A percentile compares a stretch with the other conserved stretches of the same genome.
phyloP scores from a whole-genome alignment of 2,888 invertebrate genomes.

The Trissolcus brochymenae region DNA sequence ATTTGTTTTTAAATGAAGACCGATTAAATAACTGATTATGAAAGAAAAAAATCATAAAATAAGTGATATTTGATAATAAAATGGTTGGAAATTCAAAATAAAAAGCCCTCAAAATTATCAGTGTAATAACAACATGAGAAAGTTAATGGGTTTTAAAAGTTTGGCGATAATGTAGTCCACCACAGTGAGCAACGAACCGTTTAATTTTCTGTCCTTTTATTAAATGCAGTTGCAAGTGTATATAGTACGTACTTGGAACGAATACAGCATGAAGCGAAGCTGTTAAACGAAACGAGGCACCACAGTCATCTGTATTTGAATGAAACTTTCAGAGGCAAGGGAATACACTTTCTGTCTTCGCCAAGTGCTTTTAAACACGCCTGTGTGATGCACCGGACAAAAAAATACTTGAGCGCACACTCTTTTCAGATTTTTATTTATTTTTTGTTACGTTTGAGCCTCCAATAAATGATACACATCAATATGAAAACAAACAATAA shows the following conservation, averaged over 20 bases:
- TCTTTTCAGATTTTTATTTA: constrained; percentile 4
- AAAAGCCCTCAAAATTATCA: not conserved
- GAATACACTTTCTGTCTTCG: constrained; percentile 36
- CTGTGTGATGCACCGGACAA: constrained; percentile 2
- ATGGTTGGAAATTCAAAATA: no score
- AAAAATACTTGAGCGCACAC: not conserved
- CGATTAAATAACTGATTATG: no score
- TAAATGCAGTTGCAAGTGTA: constrained; percentile 29
- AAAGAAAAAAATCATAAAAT: no score
- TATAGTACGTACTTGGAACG: constrained; percentile 22
- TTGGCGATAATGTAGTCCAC: constrained; percentile 20
- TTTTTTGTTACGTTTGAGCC: not conserved
- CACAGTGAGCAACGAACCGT: constrained; percentile 28
- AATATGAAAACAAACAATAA: no score
- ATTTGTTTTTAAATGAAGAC: no score
- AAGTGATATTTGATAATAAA: no score
- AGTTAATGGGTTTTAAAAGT: constrained; percentile 11
- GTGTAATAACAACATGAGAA: not conserved
- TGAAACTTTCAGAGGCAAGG: constrained; percentile 31
- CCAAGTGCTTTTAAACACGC: constrained; percentile 36
- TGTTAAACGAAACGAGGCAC: constrained; percentile 40
- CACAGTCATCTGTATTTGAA: constrained; percentile 40
- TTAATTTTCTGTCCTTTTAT: constrained; percentile 40
- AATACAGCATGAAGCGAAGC: constrained; percentile 28
- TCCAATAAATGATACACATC: not conserved